Evolutionary conservation across 2,888 invertebrate genomes (phyloP).

Genomic region (Yponomeuta cagnagella): DNA sequence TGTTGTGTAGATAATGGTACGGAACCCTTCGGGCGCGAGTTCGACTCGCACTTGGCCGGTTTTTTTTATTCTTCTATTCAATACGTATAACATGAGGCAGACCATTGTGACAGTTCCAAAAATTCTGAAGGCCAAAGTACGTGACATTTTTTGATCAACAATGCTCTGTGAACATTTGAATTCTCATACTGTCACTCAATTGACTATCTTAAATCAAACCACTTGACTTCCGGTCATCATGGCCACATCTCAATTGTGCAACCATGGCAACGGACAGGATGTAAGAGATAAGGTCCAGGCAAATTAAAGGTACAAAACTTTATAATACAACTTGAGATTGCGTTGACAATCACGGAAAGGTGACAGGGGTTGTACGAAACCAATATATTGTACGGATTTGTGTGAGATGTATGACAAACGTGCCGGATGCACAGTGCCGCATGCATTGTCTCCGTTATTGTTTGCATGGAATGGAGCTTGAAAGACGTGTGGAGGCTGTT

Average conservation of each 20-base stretch:
- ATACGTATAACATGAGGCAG: too few relatives aligned
- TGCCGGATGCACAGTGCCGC: constrained; percentile 59
- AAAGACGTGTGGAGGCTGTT: constrained; percentile 65
- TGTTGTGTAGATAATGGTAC: too few relatives aligned
- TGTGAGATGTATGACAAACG: constrained; percentile 24
- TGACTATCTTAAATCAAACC: constrained; percentile 15
- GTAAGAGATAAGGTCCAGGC: constrained; percentile 18
- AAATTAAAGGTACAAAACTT: background rate
- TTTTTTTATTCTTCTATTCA: too few relatives aligned
- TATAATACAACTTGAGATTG: constrained; percentile 17
- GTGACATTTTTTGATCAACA: background rate
- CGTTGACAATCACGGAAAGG: constrained; percentile 24
- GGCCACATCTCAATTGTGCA: constrained; percentile 26
- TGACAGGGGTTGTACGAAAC: constrained; percentile 33
- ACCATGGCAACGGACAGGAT: constrained; percentile 35
- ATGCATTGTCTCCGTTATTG: constrained; percentile 37
- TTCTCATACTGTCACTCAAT: background rate
- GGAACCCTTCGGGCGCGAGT: too few relatives aligned
- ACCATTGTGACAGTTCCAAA: background rate
- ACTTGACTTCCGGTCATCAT: constrained; percentile 23
- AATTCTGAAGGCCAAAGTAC: background rate
- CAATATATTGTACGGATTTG: constrained; percentile 31
- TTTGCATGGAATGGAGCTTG: constrained; percentile 50
- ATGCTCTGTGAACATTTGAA: background rate
- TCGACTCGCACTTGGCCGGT: too few relatives aligned